Evolutionary conservation across 2,888 invertebrate species (phyloP).

Genomic region (Chrysopilus asiliformis): DNA sequence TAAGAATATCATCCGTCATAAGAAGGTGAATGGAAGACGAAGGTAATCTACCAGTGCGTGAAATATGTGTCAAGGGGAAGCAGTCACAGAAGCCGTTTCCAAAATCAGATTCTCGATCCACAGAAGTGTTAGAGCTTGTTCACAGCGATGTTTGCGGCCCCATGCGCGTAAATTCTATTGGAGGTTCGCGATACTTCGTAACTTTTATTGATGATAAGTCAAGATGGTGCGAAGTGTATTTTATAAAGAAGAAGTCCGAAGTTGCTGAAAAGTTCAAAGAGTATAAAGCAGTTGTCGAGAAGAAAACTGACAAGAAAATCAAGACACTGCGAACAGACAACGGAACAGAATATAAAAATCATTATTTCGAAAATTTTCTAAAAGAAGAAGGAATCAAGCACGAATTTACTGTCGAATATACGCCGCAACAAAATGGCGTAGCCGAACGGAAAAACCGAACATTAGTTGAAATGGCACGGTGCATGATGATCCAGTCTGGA

Average conservation of each 20-base stretch:
- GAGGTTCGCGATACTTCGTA: neutral
- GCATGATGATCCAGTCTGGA: constrained; percentile 2
- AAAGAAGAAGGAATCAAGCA: neutral
- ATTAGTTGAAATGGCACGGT: constrained; percentile 16
- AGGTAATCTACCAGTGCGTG: neutral
- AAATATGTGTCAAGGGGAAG: neutral
- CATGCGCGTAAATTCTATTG: neutral
- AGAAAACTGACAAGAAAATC: neutral
- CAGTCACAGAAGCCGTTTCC: neutral
- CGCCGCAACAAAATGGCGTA: constrained; percentile 2
- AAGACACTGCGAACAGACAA: neutral
- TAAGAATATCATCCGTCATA: no score
- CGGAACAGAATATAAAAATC: neutral
- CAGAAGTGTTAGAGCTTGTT: neutral
- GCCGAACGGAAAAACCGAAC: neutral
- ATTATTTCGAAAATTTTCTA: neutral
- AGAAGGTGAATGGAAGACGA: no score
- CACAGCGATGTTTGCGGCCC: neutral
- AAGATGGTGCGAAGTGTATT: neutral
- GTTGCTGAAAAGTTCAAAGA: neutral
- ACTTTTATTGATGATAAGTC: neutral
- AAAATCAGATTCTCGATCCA: no score
- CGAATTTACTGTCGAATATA: neutral
- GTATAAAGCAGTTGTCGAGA: constrained; percentile 1
- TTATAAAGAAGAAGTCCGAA: constrained; percentile 3